Base-by-base conservation (phyloP, 2,888 invertebrate species). In the Hydraecia micacea region DNA sequence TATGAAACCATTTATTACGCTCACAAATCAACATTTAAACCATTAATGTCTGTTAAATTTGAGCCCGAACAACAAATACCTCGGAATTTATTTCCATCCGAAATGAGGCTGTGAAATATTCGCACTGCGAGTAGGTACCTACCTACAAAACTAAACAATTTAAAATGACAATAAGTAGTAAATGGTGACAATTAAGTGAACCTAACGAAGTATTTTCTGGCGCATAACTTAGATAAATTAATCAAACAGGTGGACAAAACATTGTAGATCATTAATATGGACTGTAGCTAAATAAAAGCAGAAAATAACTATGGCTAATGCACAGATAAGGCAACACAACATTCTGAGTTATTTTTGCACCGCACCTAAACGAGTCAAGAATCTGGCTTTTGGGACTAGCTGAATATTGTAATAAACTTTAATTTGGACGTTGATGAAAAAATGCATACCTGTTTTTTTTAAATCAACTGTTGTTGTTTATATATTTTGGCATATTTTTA, bases 1-100 rank as follows among this genome's bases (percentile, higher is more conserved):
- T 73, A 75, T 74, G 73, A 72, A 83, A 78, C 79, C 75, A 87
- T 87, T 88, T 85, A 76, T 77, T 74, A 81, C 79, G 80, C n/a
- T 77, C 75, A 85, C 83, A 87, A 87, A 87, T 85, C 85, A 88
- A 87, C 74, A 77, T 79, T 49, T 71, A 63, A 63, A 79, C 55
- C 80, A 71, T 80, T 76, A 80, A 81, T 71, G 77, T 79, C 73
- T 46, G 78, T 81, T 82, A 73, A 77, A 76, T 68, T 85, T 78
- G 72, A 78, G 46, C 46, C 49, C 36, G 67, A 76, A 75, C 66
- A 81, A 88, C 83, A 88, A 85, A 87, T 81, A 85, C 75, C 70
- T 66, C 60, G 21, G 75, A 83, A 88, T 86, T 81, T 77, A 88
- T 83, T 85, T 77, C 77, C 79, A 86, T 84, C 39, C 25, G 32